A percentile compares a stretch with the other conserved stretches of the same genome.
Evolutionary conservation across 2,888 invertebrate genomes (phyloP).

Genomic region (Leptinotarsa haldemani): DNA sequence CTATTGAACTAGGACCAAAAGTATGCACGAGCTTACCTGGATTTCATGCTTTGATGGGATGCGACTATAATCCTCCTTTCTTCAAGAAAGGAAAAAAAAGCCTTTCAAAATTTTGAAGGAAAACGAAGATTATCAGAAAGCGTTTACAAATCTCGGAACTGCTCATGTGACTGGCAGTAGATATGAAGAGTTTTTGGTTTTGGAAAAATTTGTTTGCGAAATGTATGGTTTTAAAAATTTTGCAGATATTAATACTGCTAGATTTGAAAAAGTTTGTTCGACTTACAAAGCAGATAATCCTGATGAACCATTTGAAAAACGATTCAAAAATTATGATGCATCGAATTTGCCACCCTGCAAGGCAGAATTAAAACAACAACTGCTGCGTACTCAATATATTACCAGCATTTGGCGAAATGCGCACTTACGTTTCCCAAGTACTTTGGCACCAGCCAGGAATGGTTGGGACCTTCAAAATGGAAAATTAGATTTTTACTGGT

Average conservation of each 20-base stretch:
- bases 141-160: conserved; percentile 32
- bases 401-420: conserved; percentile 46
- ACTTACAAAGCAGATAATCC: conserved; percentile 2
- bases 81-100: conserved; percentile 24
- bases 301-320: conserved; percentile 29
- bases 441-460: conserved; percentile 19
- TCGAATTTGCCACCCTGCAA: conserved; percentile 47
- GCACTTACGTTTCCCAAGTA: conserved; percentile 22
- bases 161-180: conserved; percentile 33
- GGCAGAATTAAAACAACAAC: conserved; percentile 48
- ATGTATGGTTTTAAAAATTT: conserved; percentile 39
- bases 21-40: conserved; percentile 1
- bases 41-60: too few species aligned
- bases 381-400: conserved; percentile 43
- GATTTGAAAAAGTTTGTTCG: conserved; percentile 28
- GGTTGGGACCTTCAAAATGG: conserved; percentile 30
- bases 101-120: conserved; percentile 18
- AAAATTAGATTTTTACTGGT: conserved; percentile 35
- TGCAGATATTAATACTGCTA: conserved; percentile 24
- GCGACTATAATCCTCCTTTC: too few species aligned
- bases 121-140: conserved; percentile 40
- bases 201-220: conserved; percentile 44
- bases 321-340: conserved; percentile 33
- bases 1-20: neutral
- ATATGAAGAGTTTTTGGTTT: conserved; percentile 30